These are phyloP conservation scores for Capromys pilorides DNA, from an alignment of 2,797 vertebrate genomes.

Conservation along the genomic window DNA sequence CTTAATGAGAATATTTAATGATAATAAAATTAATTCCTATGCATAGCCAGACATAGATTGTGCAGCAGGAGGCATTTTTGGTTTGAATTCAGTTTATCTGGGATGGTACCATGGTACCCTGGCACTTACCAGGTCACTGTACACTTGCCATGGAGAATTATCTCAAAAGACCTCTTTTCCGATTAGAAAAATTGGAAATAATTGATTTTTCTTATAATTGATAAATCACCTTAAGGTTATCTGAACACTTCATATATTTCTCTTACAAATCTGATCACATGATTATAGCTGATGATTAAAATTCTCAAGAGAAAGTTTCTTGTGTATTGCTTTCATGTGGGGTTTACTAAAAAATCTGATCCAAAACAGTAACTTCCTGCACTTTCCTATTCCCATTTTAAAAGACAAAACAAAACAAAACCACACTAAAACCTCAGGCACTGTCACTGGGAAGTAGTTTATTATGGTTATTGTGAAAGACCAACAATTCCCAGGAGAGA, in stretches of 20 bases:
- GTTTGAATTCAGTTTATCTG: neutral
- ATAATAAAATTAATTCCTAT: neutral
- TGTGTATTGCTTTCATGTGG: neutral
- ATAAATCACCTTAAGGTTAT: conserved; percentile 21
- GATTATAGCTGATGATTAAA: neutral
- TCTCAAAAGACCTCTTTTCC: neutral
- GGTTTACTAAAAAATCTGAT: neutral
- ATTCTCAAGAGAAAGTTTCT: neutral
- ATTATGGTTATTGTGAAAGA: neutral
- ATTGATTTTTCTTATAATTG: neutral
- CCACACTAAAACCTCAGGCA: neutral
- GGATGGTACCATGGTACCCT: too few relatives aligned
- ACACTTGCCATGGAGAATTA: too few relatives aligned
- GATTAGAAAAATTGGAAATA: neutral
- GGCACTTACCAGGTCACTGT: neutral
- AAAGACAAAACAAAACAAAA: neutral
- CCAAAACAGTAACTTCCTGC: neutral
- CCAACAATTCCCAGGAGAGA: neutral
- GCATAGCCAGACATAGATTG: neutral
- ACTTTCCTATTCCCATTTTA: neutral
- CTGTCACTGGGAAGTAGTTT: neutral
- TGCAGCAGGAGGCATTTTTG: too few relatives aligned
- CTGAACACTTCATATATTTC: neutral
- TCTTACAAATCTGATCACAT: neutral
- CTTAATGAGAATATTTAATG: neutral